Conservation (phyloP, 2,888 invertebrate species). For the Pachymerium ferrugineum region DNA sequence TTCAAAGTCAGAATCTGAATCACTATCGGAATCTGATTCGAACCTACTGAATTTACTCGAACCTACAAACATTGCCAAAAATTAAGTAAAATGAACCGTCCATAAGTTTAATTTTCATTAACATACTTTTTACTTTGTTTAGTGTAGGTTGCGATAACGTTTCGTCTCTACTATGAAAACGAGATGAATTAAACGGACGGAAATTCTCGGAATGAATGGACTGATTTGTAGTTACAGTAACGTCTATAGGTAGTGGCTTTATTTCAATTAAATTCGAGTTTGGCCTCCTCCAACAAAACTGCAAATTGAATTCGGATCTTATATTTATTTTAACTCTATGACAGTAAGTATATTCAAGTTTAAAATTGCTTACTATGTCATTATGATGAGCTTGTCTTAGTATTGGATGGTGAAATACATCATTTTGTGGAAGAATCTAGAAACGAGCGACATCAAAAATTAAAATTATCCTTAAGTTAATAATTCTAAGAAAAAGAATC, state of each 20-base stretch:
- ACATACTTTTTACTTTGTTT: constrained; percentile 30
- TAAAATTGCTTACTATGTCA: not conserved
- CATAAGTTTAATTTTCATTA: not conserved
- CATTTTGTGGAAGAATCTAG: not conserved
- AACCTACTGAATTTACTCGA: constrained; percentile 34
- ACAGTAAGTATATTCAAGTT: no score
- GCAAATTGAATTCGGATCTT: not conserved
- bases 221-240: no score
- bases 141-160: not conserved
- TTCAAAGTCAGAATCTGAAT: constrained; percentile 27
- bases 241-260: not conserved
- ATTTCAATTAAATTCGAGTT: not conserved
- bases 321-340: no score
- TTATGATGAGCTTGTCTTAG: not conserved
- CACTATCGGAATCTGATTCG: constrained; percentile 31
- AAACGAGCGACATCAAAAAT: not conserved
- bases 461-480: not conserved
- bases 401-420: not conserved
- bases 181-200: not conserved
- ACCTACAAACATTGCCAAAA: not conserved
- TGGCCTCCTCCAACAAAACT: not conserved
- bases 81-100: no score
- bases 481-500: not conserved
- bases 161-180: not conserved
- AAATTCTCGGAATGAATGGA: not conserved